Conservation (phyloP, 92 coral and sea anemone species). For the Bergia sp. region DNA sequence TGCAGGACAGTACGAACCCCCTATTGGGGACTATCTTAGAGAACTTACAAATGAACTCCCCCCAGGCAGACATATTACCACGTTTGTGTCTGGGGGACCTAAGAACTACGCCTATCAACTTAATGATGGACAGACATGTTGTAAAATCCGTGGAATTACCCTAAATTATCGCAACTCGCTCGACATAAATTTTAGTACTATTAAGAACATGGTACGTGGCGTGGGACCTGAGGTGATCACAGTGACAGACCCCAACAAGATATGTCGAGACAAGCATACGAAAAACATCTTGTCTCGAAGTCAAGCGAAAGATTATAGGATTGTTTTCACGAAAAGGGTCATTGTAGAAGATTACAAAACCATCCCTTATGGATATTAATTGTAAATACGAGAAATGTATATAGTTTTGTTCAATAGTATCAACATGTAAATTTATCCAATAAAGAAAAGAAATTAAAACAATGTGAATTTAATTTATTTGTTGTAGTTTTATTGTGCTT, state of each 20-base stretch:
- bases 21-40: slow-evolving; percentile 46
- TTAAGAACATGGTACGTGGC: slow-evolving; percentile 39
- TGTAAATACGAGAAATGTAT: background rate
- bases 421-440: too few relatives aligned
- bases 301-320: slow-evolving; percentile 36
- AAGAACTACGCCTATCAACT: slow-evolving; percentile 58
- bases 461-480: too few relatives aligned
- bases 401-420: too few relatives aligned
- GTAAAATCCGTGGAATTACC: slow-evolving; percentile 56
- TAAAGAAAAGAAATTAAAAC: too few relatives aligned
- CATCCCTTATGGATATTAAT: slow-evolving; percentile 43
- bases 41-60: slow-evolving; percentile 48
- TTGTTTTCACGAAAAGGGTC: slow-evolving; percentile 53
- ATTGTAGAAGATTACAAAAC: slow-evolving; percentile 39
- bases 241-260: slow-evolving; percentile 41
- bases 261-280: slow-evolving; percentile 25
- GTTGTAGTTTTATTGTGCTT: too few relatives aligned
- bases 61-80: slow-evolving; percentile 37
- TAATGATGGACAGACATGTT: slow-evolving; percentile 36
- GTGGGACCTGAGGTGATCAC: slow-evolving; percentile 20
- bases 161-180: slow-evolving; percentile 39
- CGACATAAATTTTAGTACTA: slow-evolving; percentile 35
- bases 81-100: slow-evolving; percentile 64
- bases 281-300: slow-evolving; percentile 23
- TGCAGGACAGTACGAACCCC: slow-evolving; percentile 40